These are phyloP conservation scores for Urocynchramus pylzowi DNA, from an alignment of 2,113 vertebrate species.

Conservation along the genomic window DNA sequence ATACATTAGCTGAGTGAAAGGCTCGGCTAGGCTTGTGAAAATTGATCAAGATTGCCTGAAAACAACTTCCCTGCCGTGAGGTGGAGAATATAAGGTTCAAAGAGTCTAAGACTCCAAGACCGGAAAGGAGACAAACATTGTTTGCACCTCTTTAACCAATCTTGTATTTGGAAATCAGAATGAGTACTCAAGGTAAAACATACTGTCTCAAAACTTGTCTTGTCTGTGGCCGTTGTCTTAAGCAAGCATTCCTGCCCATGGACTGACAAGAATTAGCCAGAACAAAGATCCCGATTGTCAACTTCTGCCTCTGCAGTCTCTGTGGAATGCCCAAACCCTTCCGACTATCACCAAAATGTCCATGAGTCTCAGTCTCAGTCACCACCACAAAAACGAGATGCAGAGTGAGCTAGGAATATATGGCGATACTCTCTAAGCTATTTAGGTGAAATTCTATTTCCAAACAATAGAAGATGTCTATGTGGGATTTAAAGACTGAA, in stretches of 20 bases:
- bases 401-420: background rate
- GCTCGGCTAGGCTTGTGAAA: background rate
- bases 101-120: background rate
- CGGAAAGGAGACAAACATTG: background rate
- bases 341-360: background rate
- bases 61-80: background rate
- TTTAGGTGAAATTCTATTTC: background rate
- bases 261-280: background rate
- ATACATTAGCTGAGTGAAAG: background rate
- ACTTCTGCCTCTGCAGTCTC: background rate
- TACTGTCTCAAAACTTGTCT: fast-evolving
- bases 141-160: background rate
- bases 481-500: background rate
- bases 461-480: background rate
- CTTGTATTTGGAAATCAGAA: background rate
- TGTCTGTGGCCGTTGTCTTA: background rate
- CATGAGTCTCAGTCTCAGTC: background rate
- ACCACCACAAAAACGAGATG: background rate
- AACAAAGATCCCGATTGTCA: background rate
- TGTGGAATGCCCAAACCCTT: background rate
- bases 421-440: background rate
- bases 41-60: slow-evolving; percentile 10
- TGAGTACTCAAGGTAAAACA: background rate
- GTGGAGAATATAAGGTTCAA: background rate
- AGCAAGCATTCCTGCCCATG: background rate